Percentiles rank a stretch among this genome's conserved stretches.
phyloP scores from a whole-genome alignment of 2,113 vertebrate genomes.

The Labrus mixtus region DNA sequence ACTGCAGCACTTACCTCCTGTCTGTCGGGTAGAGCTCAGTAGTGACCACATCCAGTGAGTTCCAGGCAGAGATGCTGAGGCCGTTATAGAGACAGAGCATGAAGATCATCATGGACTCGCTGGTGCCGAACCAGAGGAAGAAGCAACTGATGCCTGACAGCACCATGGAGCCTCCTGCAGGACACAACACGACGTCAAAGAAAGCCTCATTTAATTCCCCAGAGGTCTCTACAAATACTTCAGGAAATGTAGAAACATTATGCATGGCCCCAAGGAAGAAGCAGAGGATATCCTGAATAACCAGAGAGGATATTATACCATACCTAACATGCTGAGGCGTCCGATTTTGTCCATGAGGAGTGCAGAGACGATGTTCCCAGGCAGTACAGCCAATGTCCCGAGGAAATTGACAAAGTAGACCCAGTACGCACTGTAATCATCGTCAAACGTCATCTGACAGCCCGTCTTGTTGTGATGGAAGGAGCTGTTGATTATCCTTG shows the following conservation, averaged over 20 bases:
- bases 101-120: constrained; percentile 99
- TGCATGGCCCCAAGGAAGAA: background rate
- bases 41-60: constrained; percentile 97
- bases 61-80: constrained; percentile 98
- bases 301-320: no score
- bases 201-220: constrained; percentile 18
- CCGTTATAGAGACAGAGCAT: constrained; percentile 99
- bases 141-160: constrained; percentile 99
- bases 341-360: constrained; percentile 99
- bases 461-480: constrained; percentile 94
- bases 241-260: no score
- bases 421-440: constrained; percentile 99
- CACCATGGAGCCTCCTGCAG: constrained; percentile 96
- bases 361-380: constrained; percentile 97
- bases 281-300: no score
- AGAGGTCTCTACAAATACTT: no score
- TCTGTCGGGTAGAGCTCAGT: constrained; percentile 96
- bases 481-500: constrained; percentile 90
- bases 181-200: background rate
- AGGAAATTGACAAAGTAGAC: constrained; percentile 99
- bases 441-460: constrained; percentile 95
- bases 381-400: constrained; percentile 95
- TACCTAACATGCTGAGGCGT: constrained; percentile 96
- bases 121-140: constrained; percentile 98
- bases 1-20: constrained; percentile 85